Base-by-base conservation (phyloP, 2,888 invertebrate species). In the Geophilus truncorum region DNA sequence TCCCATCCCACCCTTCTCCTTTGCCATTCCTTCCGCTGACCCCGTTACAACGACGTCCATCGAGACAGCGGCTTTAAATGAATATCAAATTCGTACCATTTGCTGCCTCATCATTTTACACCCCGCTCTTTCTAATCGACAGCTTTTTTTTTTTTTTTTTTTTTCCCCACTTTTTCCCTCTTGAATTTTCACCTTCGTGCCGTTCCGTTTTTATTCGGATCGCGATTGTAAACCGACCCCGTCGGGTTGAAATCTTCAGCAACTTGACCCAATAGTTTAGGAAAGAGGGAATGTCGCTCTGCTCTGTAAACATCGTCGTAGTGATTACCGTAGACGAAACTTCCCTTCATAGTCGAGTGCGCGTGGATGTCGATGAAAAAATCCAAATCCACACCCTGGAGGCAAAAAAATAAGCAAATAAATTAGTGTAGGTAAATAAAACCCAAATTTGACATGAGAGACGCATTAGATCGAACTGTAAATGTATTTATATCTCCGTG, bases 351-450 rank as follows among this genome's bases (percentile, higher is more conserved):
- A 84, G 94, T 96, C 15, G 94, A 92, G 86, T 98, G 96, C 7
- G 96, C 94, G 86, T 99, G 98, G 78, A 99, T 90, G 88, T 99
- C 98, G 80, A 99, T 90, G 82, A 97, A 94, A 86, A 97, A 95
- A 87, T 98, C 97, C 84, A 98, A 88, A 84, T 97, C 94, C 21
- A 88, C 86, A 83, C 90, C 90, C 87, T 90, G 86, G 83, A 87
- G 89, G 86, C 18, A 81, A 81, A 32, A 80, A 45, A 77, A 21
- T 4, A 36, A 77, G 1, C 18, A 21, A 10, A 32, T 1, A 77
- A 77, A 21, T 32, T 34, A 21, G 10, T 28, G 28, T 25, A 21
- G 18, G 21, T 21, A 70, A 70, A 70, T 70, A 25, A 25, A 18
- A n/a, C 21, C 5, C 25, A 70, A 62, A 6, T 18, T 62, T n/a